These are phyloP conservation scores for Vimba vimba DNA, from an alignment of 2,113 vertebrate species.

Conservation along the genomic window DNA sequence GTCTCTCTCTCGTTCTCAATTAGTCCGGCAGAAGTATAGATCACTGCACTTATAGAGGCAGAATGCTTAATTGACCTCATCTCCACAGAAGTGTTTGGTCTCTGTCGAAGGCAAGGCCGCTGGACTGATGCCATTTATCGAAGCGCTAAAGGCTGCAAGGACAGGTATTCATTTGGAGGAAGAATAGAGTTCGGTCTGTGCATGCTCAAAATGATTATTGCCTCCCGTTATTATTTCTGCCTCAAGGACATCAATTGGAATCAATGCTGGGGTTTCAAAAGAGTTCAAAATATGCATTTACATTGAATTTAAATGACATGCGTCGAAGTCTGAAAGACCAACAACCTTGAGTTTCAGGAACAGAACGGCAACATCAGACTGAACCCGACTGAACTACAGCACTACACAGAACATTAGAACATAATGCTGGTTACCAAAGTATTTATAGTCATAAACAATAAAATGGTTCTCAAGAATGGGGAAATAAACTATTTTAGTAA, in stretches of 20 bases:
- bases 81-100: conserved; percentile 52
- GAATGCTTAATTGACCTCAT: conserved; percentile 58
- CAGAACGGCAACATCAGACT: neutral
- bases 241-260: conserved; percentile 47
- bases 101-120: conserved; percentile 44
- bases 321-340: neutral
- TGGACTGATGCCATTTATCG: conserved; percentile 37
- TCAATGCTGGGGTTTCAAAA: conserved; percentile 34
- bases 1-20: conserved; percentile 26
- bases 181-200: conserved; percentile 15
- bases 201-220: conserved; percentile 49
- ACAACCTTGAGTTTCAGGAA: neutral
- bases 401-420: neutral
- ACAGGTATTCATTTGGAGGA: conserved; percentile 44
- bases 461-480: neutral
- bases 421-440: neutral
- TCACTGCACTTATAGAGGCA: conserved; percentile 36
- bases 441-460: neutral
- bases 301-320: conserved; percentile 31
- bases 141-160: conserved; percentile 47
- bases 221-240: conserved; percentile 46
- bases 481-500: too few species aligned
- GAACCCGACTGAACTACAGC: neutral
- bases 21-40: conserved; percentile 45
- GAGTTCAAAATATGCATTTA: conserved; percentile 40